Evolutionary conservation across 2,888 invertebrate genomes (phyloP), one percentile per base, ranked within the genome.

Genomic region (Monoplex corrugatus): DNA sequence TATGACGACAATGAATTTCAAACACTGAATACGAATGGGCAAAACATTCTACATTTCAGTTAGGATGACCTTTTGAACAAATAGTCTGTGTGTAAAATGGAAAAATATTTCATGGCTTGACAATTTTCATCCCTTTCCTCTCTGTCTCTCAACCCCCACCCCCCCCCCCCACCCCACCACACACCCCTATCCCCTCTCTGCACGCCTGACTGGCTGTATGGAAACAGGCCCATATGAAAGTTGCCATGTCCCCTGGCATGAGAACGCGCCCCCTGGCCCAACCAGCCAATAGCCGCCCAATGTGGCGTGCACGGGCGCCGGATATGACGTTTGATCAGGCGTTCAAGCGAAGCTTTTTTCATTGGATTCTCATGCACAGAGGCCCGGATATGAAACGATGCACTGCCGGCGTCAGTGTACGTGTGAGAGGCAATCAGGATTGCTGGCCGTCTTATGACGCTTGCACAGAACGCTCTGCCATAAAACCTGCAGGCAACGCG

Each of bases 251-350:
- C 35, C 38, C 50, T 50, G 38, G 75, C 75, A 35, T 10, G 38
- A 38, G 75, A n/a, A n/a, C n/a, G n/a, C n/a, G n/a, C n/a, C n/a
- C n/a, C n/a, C n/a, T n/a, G n/a, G n/a, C n/a, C n/a, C n/a, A n/a
- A 10, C 75, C 13, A 23, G 75, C 75, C 75, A 35, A 75, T 75
- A 32, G 19, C 75, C 13, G 35, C 10, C 35, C 38, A 75, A 75
- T 35, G 75, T 38, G 13, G 75, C 75, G 75, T 75, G 75, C 75
- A 75, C 16, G 35, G 16, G 19, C 10, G 35, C 75, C 75, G 75
- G 75, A 75, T 75, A 75, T 75, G 75, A 75, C 75, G 75, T 75
- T 75, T 75, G 75, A 75, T 75, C 75, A 75, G 75, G 75, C 75
- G 75, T 75, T 75, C 75, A 75, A 75, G 75, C 75, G 75, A 8